Evolutionary conservation across 30 jellyfish, hydroid and myxozoan species (phyloP).

Genomic region (Nemopilema nomurai): DNA sequence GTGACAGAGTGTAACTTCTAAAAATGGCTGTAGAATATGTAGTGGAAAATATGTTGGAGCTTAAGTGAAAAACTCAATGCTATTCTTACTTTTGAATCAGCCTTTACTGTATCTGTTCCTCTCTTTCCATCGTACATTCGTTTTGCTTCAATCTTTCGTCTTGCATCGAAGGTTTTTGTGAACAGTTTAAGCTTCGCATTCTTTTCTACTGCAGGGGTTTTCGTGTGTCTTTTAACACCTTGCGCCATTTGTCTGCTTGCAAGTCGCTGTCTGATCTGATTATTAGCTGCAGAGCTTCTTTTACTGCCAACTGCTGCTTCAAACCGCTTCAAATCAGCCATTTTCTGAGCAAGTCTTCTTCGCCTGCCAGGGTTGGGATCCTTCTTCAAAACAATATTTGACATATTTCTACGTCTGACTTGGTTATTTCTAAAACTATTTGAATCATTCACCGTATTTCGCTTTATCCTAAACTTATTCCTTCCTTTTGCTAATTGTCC

Average conservation of each 20-base stretch:
- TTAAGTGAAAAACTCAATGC: too few relatives aligned
- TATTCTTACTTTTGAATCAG: constrained; percentile 17
- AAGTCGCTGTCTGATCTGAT: neutral
- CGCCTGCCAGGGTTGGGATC: neutral
- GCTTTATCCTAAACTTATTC: neutral
- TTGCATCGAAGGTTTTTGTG: constrained; percentile 88
- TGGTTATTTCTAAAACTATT: neutral
- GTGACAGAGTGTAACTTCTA: too few relatives aligned
- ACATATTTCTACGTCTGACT: neutral
- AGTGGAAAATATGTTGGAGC: too few relatives aligned
- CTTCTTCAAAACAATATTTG: neutral
- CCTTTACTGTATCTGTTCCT: constrained; percentile 2
- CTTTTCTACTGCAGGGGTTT: neutral
- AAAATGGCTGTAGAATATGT: too few relatives aligned
- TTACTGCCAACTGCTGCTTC: neutral
- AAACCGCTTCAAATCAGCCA: neutral
- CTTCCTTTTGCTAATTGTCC: neutral
- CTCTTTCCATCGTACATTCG: constrained; percentile 21
- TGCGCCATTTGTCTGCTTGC: neutral
- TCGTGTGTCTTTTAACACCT: neutral
- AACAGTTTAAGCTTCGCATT: constrained; percentile 29
- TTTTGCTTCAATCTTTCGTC: constrained; percentile 66
- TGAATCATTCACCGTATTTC: neutral
- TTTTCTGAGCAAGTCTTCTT: neutral
- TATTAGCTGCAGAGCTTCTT: neutral